A percentile compares a stretch with the other conserved stretches of the same genome.
Conservation (phyloP, 2,113 vertebrate species). For the Pterocles orientalis region DNA sequence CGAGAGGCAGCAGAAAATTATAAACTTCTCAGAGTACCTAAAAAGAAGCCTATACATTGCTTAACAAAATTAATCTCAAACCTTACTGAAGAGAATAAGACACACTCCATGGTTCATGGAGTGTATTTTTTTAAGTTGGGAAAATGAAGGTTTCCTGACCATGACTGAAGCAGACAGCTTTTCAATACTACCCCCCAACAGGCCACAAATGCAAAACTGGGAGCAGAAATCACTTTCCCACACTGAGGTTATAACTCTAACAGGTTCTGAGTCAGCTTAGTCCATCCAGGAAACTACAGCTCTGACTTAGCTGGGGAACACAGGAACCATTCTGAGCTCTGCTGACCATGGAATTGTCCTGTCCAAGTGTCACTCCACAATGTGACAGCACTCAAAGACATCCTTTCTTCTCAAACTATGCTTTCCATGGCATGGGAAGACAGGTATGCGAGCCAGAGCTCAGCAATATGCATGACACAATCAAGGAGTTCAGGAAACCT, state of each 20-base stretch:
- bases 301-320: neutral
- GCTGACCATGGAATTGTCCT: neutral
- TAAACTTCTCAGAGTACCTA: neutral
- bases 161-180: neutral
- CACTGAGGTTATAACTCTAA: neutral
- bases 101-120: neutral
- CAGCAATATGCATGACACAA: neutral
- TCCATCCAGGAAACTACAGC: neutral
- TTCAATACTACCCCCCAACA: neutral
- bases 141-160: neutral
- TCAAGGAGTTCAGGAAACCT: neutral
- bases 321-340: neutral
- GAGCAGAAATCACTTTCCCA: neutral
- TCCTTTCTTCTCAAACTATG: neutral
- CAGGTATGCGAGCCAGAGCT: neutral
- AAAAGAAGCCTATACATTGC: neutral
- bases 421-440: neutral
- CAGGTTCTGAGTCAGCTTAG: neutral
- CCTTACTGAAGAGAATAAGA: neutral
- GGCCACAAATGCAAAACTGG: neutral
- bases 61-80: constrained; percentile 20
- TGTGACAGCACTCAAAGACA: neutral
- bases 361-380: neutral
- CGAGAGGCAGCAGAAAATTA: neutral
- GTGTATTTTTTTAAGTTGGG: neutral